phyloP scores from a whole-genome alignment of 2,797 vertebrate species.

The Sitta carolinensis region DNA sequence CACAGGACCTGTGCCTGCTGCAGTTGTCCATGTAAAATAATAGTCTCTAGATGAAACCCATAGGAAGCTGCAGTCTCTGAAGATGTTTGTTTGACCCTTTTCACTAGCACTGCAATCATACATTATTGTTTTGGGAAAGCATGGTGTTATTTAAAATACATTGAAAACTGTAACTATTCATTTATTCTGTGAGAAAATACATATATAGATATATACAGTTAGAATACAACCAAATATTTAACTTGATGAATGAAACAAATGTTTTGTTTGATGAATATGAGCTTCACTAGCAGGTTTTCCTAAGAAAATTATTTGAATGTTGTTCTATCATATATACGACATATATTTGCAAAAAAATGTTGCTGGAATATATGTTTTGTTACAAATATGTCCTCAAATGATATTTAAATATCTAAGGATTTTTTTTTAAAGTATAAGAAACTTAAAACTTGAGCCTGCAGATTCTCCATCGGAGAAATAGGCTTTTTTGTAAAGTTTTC shows the following conservation, averaged over 20 bases:
- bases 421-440: background rate
- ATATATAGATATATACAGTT: background rate
- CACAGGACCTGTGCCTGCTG: background rate
- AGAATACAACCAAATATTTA: background rate
- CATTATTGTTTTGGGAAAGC: background rate
- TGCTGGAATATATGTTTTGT: conserved; percentile 43
- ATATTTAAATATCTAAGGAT: background rate
- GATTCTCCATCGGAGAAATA: background rate
- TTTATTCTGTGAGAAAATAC: background rate
- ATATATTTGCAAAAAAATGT: background rate
- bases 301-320: background rate
- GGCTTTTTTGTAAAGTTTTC: background rate
- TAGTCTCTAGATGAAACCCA: background rate
- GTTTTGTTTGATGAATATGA: background rate
- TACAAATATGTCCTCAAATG: conserved; percentile 13
- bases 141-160: background rate
- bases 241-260: background rate
- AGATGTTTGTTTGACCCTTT: background rate
- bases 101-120: background rate
- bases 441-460: background rate
- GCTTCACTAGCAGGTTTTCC: background rate
- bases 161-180: background rate
- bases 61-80: background rate
- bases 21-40: accelerated
- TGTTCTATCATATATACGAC: background rate